Evolutionary conservation across 2,113 vertebrate genomes (phyloP), one percentile per base, ranked within the genome.

Genomic region (Rhineura floridana): DNA sequence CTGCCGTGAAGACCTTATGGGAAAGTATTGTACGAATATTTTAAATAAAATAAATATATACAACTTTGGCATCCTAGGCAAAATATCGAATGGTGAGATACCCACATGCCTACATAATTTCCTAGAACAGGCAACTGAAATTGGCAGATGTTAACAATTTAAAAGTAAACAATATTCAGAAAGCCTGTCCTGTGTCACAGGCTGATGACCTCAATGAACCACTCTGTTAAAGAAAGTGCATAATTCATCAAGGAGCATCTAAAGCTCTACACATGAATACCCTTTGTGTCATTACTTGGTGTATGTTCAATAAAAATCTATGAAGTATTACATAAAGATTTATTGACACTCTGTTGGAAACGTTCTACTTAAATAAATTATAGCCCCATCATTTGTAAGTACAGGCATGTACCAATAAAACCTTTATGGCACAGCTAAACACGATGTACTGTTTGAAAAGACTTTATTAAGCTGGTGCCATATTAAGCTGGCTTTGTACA

Each of bases 231-330:
- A 39, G 4, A 39, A 82, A 21, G 17, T 17, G 63, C 72, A 39
- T 21, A 52, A 85, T 65, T 19, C 1, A 72, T 85, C 52, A 75
- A 80, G 42, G 62, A 86, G 86, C 67, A 78, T 87, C 87, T 28
- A 72, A 62, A 87, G 15, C n/a, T 73, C 63, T 83, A n/a, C 2
- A n/a, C 86, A 90, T 91, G 3, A 59, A 44, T 67, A 59, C 25
- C 13, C n/a, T 81, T 90, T 89, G 44, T 90, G 78, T 84, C 78
- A 75, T 65, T 62, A 81, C 83, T 84, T 73, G 81, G 87, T 90
- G 63, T 81, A 69, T 78, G 65, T 69, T 88, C 59, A 65, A 44
- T 76, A 89, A 73, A 85, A 46, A 75, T 36, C 70, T 42, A 62
- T 75, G 70, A 25, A 23, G 28, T 21, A 8, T 67, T 52, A 67